These are phyloP conservation scores for Nephila pilipes DNA, from an alignment of 1,140 invertebrate genomes.

Conservation along the genomic window DNA sequence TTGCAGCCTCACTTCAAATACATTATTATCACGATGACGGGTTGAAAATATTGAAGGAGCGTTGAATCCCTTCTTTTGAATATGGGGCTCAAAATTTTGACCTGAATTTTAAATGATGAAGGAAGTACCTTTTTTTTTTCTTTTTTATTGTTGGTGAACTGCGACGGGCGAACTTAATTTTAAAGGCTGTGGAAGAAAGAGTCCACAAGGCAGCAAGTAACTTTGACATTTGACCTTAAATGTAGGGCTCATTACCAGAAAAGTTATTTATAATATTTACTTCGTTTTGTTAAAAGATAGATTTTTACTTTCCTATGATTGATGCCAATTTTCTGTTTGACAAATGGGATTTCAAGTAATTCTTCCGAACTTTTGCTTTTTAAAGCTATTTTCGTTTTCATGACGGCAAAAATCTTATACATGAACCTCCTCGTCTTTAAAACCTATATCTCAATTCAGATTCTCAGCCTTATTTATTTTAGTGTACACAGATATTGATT, in stretches of 20 bases:
- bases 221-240: neutral
- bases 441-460: too few relatives aligned
- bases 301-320: neutral
- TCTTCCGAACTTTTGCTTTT: too few relatives aligned
- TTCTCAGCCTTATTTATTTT: too few relatives aligned
- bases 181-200: neutral
- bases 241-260: neutral
- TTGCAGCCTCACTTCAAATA: conserved; percentile 54
- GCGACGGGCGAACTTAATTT: conserved; percentile 13
- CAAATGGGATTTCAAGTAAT: neutral
- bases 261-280: conserved; percentile 26
- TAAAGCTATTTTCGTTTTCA: too few relatives aligned
- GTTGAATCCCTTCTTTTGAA: conserved; percentile 24
- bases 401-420: too few relatives aligned
- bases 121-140: neutral
- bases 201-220: neutral
- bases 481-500: too few relatives aligned
- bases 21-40: conserved; percentile 62
- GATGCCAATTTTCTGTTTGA: neutral
- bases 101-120: conserved; percentile 58
- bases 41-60: conserved; percentile 53
- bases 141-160: neutral
- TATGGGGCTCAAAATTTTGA: conserved; percentile 24
- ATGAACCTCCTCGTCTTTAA: too few relatives aligned
- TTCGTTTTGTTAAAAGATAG: neutral